Evolutionary conservation across 2,797 vertebrate species (phyloP).

Genomic region (Notolabrus celidotus): DNA sequence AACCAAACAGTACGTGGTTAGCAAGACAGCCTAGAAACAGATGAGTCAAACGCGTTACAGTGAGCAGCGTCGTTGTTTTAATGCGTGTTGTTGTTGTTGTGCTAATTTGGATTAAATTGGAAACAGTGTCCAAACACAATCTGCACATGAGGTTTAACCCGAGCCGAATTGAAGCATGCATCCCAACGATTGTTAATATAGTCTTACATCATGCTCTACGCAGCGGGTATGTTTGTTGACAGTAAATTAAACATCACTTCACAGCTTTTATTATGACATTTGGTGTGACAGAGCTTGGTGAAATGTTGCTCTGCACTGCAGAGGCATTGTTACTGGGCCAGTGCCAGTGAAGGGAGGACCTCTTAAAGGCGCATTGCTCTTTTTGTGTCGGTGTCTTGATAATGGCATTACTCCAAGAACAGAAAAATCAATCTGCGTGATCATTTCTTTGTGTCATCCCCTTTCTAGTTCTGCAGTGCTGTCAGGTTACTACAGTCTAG

Average conservation of each 20-base stretch:
- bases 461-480: background rate
- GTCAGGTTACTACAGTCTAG: background rate
- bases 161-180: background rate
- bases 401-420: constrained; percentile 8
- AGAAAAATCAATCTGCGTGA: constrained; percentile 1
- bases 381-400: constrained; percentile 28
- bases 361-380: constrained; percentile 73
- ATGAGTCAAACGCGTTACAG: background rate
- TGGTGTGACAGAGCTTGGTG: constrained; percentile 18
- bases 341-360: constrained; percentile 59
- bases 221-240: background rate
- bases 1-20: no score
- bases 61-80: background rate
- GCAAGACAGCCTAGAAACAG: background rate
- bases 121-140: background rate
- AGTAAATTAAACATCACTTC: background rate
- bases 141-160: background rate
- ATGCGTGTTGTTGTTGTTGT: background rate
- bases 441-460: background rate
- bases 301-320: constrained; percentile 80
- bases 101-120: background rate
- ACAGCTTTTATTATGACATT: background rate
- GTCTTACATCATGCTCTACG: background rate
- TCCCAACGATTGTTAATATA: background rate
- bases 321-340: constrained; percentile 77